phyloP scores from a whole-genome alignment of 2,888 invertebrate genomes.

The Lochmaea crataegi region DNA sequence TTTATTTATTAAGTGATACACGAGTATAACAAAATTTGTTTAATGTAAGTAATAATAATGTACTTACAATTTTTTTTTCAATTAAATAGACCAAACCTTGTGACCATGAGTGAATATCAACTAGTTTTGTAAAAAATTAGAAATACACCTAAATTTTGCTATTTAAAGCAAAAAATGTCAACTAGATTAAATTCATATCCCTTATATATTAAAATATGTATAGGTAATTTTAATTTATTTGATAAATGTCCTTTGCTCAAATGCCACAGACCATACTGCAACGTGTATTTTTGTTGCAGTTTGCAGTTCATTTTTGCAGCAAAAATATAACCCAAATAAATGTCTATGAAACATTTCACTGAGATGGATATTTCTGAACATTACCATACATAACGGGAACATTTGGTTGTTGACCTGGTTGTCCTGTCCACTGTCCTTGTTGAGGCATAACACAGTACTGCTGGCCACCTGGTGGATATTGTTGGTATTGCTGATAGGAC shows the following conservation, averaged over 20 bases:
- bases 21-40: neutral
- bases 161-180: slow-evolving; percentile 16
- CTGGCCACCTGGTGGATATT: slow-evolving; percentile 65
- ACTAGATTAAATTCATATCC: slow-evolving; percentile 30
- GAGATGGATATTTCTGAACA: slow-evolving; percentile 88
- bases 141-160: slow-evolving; percentile 11
- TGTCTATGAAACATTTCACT: slow-evolving; percentile 70
- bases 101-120: slow-evolving; percentile 1
- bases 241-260: slow-evolving; percentile 44
- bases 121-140: slow-evolving; percentile 14
- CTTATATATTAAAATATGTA: slow-evolving; percentile 33
- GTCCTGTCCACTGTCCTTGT: slow-evolving; percentile 63
- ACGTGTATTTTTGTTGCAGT: slow-evolving; percentile 11
- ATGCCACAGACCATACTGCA: slow-evolving; percentile 38
- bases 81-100: slow-evolving; percentile 12
- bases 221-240: slow-evolving; percentile 43
- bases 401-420: slow-evolving; percentile 67
- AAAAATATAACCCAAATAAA: slow-evolving; percentile 23
- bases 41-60: neutral
- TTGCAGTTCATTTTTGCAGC: slow-evolving; percentile 29
- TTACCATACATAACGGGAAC: slow-evolving; percentile 76
- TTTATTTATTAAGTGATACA: slow-evolving; percentile 5
- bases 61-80: slow-evolving; percentile 1
- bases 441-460: slow-evolving; percentile 64
- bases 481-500: slow-evolving; percentile 67